Base-by-base conservation (phyloP, 2,888 invertebrate genomes). In the Dryocosmus kuriphilus region DNA sequence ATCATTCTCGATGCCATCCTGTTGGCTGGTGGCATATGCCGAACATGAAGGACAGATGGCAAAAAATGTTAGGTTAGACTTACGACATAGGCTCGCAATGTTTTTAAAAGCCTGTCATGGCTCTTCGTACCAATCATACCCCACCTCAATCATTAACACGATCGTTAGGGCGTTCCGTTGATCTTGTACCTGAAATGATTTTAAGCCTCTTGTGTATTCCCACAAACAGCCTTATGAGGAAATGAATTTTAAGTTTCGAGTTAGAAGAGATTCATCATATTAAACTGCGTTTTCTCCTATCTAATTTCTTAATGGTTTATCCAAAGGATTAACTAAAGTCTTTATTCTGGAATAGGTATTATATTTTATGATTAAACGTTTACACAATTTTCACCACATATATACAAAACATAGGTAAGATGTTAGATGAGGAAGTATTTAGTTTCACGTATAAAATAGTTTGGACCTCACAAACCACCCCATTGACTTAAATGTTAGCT, bases 31-130 rank as follows among this genome's bases (percentile, higher is more conserved):
- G 84, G 86, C 90, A 90, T 90, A 88, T 90, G 90, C 89, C 85
- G 85, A 84, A 86, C 84, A 86, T 81, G 74, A 79, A 80, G 79
- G 85, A 85, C 88, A 88, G 88, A 88, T 88, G 88, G 88, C 80
- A 81, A 84, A 84, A 87, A 86, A 57, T 78, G 73, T 78, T 76
- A 65, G 46, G 63, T 75, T 65, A 51, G n/a, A 38, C 79, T 79
- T 74, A 74, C 63, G 79, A 76, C 76, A 76, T 57, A 77, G 74
- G 65, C 67, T 55, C 51, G 61, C 51, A 63, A 22, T 32, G 46
- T 74, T 67, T 78, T 75, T 65, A 82, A 82, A 78, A 78, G 78
- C 61, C 74, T 57, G 57, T 65, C 41, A 55, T 46, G 19, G 63
- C 2, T 14, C 78, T 71, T 57, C 74, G 32, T 79, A 77, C 79